phyloP scores from a whole-genome alignment of 2,888 invertebrate species.

The Matsumyia berberina region DNA sequence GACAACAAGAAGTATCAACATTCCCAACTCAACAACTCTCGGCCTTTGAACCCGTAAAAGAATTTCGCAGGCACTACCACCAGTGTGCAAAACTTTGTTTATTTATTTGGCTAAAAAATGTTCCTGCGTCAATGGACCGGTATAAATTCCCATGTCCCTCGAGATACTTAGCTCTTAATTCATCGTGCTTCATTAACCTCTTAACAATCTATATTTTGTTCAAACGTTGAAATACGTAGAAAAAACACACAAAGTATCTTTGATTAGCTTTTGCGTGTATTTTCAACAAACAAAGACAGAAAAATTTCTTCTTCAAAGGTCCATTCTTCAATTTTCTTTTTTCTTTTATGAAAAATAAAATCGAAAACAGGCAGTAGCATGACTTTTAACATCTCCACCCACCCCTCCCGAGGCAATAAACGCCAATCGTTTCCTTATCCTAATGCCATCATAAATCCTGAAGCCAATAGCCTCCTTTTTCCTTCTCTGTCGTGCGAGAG shows the following conservation, averaged over 20 bases:
- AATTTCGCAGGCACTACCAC: no score
- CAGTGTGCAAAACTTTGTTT: not conserved
- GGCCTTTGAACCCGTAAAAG: no score
- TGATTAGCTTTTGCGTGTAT: not conserved
- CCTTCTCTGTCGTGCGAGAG: not conserved
- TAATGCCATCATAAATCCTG: slow-evolving; percentile 52
- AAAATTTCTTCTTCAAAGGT: not conserved
- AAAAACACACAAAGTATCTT: not conserved
- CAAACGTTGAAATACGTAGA: not conserved
- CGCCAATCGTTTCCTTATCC: slow-evolving; percentile 31
- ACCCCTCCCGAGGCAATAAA: slow-evolving; percentile 9
- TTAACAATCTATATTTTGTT: slow-evolving; percentile 6
- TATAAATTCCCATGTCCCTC: not conserved
- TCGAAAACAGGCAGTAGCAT: not conserved
- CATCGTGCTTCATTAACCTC: slow-evolving; percentile 9
- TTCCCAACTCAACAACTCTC: no score
- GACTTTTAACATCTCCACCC: slow-evolving; percentile 5
- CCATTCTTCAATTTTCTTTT: not conserved
- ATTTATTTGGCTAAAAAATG: not conserved
- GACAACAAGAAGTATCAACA: no score
- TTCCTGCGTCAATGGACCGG: slow-evolving; percentile 17
- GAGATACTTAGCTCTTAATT: slow-evolving; percentile 16
- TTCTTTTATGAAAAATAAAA: not conserved
- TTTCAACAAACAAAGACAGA: slow-evolving; percentile 17
- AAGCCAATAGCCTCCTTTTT: slow-evolving; percentile 32